Conservation (phyloP, 2,113 vertebrate species). For the Lagopus muta region DNA sequence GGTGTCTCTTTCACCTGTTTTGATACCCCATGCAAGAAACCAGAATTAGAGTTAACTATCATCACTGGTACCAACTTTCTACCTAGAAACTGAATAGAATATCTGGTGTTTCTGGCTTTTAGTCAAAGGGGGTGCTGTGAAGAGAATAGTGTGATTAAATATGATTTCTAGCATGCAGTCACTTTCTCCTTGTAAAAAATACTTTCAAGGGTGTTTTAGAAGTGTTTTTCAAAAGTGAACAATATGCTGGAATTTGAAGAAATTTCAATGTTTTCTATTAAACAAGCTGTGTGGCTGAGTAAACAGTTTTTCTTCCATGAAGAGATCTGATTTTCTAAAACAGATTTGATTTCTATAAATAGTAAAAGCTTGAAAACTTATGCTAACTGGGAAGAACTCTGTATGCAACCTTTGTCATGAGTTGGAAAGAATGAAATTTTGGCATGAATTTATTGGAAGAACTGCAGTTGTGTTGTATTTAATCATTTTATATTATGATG, state of each 20-base stretch:
- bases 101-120: background rate
- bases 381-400: background rate
- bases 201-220: background rate
- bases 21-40: background rate
- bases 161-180: background rate
- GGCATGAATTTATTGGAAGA: background rate
- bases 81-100: background rate
- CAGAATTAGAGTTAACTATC: background rate
- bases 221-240: background rate
- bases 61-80: background rate
- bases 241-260: background rate
- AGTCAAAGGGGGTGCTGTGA: background rate
- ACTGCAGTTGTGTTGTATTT: background rate
- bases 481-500: background rate
- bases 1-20: background rate
- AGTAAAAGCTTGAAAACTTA: background rate
- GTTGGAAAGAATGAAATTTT: background rate
- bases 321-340: background rate
- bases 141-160: background rate
- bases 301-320: background rate
- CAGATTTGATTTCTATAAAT: background rate
- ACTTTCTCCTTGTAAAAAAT: background rate
- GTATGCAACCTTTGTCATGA: background rate
- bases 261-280: background rate
- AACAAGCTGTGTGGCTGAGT: background rate